A percentile compares a stretch with the other conserved stretches of the same genome.
Evolutionary conservation across 1,140 invertebrate genomes (phyloP).

Genomic region (Ectropis grisescens): DNA sequence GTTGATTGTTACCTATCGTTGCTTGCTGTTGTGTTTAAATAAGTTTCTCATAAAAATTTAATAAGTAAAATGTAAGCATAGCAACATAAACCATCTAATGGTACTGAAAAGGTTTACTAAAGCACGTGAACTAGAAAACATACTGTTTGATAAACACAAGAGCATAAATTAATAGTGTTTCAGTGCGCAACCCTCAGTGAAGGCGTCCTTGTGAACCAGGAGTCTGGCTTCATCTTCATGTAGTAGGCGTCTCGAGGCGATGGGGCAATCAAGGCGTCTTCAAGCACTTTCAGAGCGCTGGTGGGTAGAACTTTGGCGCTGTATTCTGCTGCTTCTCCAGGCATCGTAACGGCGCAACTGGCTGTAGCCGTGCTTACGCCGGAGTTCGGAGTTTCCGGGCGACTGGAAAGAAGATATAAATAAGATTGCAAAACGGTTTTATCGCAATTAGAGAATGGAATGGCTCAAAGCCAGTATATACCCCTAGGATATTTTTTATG

Average conservation of each 20-base stretch:
- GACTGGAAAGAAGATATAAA: slow-evolving; percentile 24
- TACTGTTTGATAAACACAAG: too few relatives aligned
- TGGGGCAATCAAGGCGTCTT: slow-evolving; percentile 55
- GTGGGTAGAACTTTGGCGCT: slow-evolving; percentile 58
- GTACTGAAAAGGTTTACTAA: too few relatives aligned
- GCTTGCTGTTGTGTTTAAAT: too few relatives aligned
- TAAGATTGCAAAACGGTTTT: too few relatives aligned
- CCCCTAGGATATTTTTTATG: too few relatives aligned
- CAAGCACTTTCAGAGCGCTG: slow-evolving; percentile 52
- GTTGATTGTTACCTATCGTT: too few relatives aligned
- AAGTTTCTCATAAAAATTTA: too few relatives aligned
- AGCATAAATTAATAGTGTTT: not conserved
- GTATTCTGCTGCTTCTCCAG: slow-evolving; percentile 59
- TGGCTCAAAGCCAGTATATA: too few relatives aligned
- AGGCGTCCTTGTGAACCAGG: slow-evolving; percentile 67
- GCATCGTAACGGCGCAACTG: slow-evolving; percentile 64
- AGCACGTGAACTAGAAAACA: too few relatives aligned
- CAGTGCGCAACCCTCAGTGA: slow-evolving; percentile 47
- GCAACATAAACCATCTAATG: too few relatives aligned
- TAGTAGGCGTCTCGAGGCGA: slow-evolving; percentile 61
- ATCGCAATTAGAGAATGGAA: too few relatives aligned
- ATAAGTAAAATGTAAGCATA: too few relatives aligned
- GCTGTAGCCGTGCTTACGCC: slow-evolving; percentile 41
- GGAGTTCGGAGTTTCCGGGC: slow-evolving; percentile 58
- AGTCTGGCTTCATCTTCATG: slow-evolving; percentile 61